phyloP scores from a whole-genome alignment of 2,113 vertebrate genomes.

The Zingel zingel region DNA sequence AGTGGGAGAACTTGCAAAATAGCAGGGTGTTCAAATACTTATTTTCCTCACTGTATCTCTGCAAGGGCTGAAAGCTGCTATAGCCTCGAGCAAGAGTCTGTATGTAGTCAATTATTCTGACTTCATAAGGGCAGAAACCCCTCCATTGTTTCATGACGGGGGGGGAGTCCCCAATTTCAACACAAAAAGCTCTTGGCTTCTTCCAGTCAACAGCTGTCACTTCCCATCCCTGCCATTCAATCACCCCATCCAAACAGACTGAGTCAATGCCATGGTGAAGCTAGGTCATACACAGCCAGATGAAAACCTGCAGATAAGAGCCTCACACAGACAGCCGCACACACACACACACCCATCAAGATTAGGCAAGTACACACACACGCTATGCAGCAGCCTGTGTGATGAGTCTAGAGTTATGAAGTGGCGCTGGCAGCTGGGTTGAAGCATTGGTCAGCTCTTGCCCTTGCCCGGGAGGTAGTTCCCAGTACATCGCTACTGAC shows the following conservation, averaged over 20 bases:
- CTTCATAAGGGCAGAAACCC: constrained; percentile 20
- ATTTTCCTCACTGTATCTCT: too few relatives aligned
- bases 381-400: constrained; percentile 46
- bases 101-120: constrained; percentile 35
- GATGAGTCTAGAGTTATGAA: constrained; percentile 59
- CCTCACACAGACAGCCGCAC: constrained; percentile 20
- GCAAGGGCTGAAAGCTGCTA: constrained; percentile 26
- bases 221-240: constrained; percentile 53
- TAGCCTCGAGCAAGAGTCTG: constrained; percentile 34
- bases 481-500: constrained; percentile 73
- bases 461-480: constrained; percentile 77
- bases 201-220: constrained; percentile 59
- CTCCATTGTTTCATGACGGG: constrained; percentile 3
- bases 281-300: constrained; percentile 51
- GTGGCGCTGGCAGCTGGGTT: constrained; percentile 39
- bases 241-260: constrained; percentile 22
- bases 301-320: constrained; percentile 64
- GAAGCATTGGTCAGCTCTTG: constrained; percentile 60
- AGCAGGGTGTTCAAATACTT: too few relatives aligned
- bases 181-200: constrained; percentile 49
- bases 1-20: too few relatives aligned
- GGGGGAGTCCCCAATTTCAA: constrained; percentile 12
- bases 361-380: constrained; percentile 38
- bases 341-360: constrained; percentile 32
- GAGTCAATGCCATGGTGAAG: constrained; percentile 33